Percentiles rank a stretch among this genome's conserved stretches.
phyloP scores from a whole-genome alignment of 2,797 vertebrate genomes.

The Morus bassanus region DNA sequence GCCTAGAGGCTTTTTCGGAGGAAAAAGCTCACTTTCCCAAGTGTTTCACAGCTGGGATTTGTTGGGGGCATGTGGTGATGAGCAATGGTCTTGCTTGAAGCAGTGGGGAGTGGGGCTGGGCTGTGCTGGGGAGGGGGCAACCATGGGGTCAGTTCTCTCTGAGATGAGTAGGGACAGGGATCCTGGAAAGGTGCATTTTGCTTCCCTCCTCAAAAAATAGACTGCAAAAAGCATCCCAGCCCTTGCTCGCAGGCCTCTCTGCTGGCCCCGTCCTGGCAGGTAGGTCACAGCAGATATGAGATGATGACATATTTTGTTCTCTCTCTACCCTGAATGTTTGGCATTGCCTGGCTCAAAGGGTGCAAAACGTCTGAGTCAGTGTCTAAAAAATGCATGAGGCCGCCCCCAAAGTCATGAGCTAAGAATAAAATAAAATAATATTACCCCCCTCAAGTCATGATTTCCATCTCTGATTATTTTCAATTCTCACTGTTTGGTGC shows the following conservation, averaged over 20 bases:
- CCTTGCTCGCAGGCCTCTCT: not conserved
- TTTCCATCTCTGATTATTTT: not conserved
- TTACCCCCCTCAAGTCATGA: not conserved
- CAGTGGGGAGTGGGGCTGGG: not conserved
- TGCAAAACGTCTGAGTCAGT: not conserved
- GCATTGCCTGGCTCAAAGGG: not conserved
- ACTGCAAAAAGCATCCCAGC: not conserved
- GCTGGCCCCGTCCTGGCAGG: rapidly evolving
- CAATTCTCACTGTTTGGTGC: rapidly evolving
- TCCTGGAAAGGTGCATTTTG: rapidly evolving
- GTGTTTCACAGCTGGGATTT: not conserved
- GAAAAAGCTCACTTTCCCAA: not conserved
- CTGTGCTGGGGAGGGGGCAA: not conserved
- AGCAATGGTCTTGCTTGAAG: not conserved
- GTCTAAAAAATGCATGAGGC: rapidly evolving
- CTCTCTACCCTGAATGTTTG: not conserved
- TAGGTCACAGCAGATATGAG: not conserved
- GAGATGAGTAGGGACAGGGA: not conserved
- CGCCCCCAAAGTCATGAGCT: not conserved
- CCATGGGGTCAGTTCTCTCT: not conserved
- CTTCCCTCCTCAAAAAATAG: not conserved
- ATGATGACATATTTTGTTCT: not conserved
- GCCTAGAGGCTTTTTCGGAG: not conserved
- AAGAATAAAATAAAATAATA: not conserved
- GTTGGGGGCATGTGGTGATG: not conserved